Evolutionary conservation across 2,888 invertebrate genomes (phyloP), one percentile per base, ranked within the genome.

Genomic region (Pristionchus maxplancki): DNA sequence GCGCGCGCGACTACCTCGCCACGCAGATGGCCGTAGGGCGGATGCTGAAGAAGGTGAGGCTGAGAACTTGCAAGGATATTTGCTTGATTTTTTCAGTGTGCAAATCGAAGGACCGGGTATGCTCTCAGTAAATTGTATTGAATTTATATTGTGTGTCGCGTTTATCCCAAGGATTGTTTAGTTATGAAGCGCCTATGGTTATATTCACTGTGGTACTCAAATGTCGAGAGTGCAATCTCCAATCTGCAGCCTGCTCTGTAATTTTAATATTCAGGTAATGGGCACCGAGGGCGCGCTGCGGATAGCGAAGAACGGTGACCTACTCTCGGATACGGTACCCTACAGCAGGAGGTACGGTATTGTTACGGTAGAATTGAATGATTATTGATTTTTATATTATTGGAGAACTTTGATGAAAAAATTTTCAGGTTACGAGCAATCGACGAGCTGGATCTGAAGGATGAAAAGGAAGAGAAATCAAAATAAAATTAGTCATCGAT

Each of bases 1-100:
- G 92, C 24, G 92, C 90, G 3, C 89, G 90, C 6, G 92, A 92
- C 62, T 92, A 92, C 74, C 90, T 92, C 37, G 88, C 89, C 31
- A 90, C 91, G 17, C 88, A 90, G 17, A 90, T 92, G 91, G 90
- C 90, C 20, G 89, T 92, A 67, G 91, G 90, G 71, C 85, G 91
- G 37, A 81, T 91, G 74, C 85, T 90, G 74, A 48, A 91, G 82
- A 88, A 78, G 74, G 90, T 92, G 24, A 31, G 81, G 34, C n/a
- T 24, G n/a, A n/a, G n/a, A n/a, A n/a, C n/a, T n/a, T n/a, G n/a
- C n/a, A n/a, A n/a, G n/a, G n/a, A n/a, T n/a, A n/a, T n/a, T n/a
- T n/a, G n/a, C n/a, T n/a, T n/a, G n/a, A n/a, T n/a, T n/a, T n/a
- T n/a, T n/a, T n/a, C n/a, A n/a, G n/a, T n/a, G n/a, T n/a, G n/a